phyloP scores from a whole-genome alignment of 1,140 invertebrate genomes.

The Diprion similis region DNA sequence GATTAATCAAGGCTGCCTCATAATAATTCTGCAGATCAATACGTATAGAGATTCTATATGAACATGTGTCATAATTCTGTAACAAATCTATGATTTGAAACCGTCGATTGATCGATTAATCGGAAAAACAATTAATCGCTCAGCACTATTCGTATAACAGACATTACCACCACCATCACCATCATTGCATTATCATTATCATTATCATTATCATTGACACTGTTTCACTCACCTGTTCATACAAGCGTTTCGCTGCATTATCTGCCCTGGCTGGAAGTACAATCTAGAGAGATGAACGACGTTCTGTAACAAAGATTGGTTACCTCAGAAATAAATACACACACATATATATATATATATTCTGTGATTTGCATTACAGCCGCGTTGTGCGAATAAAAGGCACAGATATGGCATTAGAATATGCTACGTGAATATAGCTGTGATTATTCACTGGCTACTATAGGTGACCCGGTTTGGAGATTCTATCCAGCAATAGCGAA shows the following conservation, averaged over 20 bases:
- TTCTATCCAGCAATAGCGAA: constrained; percentile 60
- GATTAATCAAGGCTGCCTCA: no score
- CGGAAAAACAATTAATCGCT: constrained; percentile 31
- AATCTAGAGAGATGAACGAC: no score
- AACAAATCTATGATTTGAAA: no score
- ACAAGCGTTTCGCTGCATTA: background rate
- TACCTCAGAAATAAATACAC: no score
- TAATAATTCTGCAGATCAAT: no score
- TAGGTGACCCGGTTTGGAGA: constrained; percentile 58
- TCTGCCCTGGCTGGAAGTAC: background rate
- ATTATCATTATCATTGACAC: background rate
- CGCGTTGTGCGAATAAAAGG: constrained; percentile 49
- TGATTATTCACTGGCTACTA: constrained; percentile 59
- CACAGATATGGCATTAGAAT: constrained; percentile 50
- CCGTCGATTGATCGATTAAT: no score
- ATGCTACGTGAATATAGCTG: constrained; percentile 52
- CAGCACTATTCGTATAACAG: constrained; percentile 54
- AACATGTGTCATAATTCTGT: no score
- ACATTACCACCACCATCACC: constrained; percentile 20
- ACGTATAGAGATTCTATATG: no score
- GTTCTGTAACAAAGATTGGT: no score
- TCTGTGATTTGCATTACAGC: constrained; percentile 62
- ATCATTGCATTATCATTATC: no score
- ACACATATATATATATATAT: constrained; percentile 35
- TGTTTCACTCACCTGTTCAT: background rate